A percentile compares a stretch with the other conserved stretches of the same genome.
phyloP scores from a whole-genome alignment of 2,113 vertebrate species.

The Pelodiscus sinensis region DNA sequence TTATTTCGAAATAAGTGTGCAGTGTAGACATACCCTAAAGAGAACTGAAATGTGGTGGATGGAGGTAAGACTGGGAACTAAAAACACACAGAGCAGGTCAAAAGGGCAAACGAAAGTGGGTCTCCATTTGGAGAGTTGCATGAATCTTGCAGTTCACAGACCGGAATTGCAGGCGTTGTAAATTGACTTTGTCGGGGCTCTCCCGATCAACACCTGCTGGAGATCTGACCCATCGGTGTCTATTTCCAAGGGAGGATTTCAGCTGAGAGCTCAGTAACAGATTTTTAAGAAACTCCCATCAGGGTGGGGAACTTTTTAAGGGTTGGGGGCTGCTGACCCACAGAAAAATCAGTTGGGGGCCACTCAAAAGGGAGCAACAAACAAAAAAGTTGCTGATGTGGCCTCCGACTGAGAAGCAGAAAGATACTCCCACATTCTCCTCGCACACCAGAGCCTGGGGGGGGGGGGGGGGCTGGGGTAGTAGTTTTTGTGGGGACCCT shows the following conservation, averaged over 20 bases:
- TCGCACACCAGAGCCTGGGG: too few species aligned
- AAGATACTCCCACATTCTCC: too few species aligned
- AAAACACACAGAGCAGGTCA: conserved; percentile 27
- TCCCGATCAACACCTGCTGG: neutral
- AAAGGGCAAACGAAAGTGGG: conserved; percentile 29
- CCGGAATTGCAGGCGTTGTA: neutral
- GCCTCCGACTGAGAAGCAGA: too few species aligned
- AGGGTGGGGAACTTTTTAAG: too few species aligned
- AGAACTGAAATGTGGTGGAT: conserved; percentile 33
- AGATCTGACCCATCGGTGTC: neutral
- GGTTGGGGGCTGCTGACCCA: too few species aligned
- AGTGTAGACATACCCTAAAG: neutral
- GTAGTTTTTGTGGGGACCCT: too few species aligned
- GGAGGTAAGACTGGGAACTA: conserved; percentile 64
- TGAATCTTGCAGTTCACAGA: fast-evolving
- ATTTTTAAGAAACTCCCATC: neutral
- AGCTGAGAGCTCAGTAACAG: neutral
- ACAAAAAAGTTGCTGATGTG: too few species aligned
- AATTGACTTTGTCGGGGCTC: fast-evolving
- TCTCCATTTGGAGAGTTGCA: fast-evolving
- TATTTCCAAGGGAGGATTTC: neutral
- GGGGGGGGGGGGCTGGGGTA: too few species aligned
- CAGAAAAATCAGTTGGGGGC: too few species aligned
- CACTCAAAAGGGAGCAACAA: too few species aligned
- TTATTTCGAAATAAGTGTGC: too few species aligned